Conservation (phyloP, 1,140 invertebrate species). For the Zaprionus vittiger region DNA sequence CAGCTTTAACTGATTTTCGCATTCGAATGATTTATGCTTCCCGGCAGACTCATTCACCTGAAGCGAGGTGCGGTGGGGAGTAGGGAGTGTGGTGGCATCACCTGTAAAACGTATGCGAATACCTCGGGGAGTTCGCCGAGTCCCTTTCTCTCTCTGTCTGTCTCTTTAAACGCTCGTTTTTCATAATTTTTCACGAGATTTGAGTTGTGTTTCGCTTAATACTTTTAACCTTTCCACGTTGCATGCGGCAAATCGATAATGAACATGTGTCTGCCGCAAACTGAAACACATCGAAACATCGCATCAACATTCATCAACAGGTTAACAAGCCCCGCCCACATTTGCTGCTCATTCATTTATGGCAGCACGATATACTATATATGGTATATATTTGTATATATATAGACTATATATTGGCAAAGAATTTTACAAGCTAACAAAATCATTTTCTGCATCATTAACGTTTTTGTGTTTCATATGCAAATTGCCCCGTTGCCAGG, state of each 20-base stretch:
- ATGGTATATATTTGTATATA: slow-evolving; percentile 10
- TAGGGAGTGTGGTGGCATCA: slow-evolving; percentile 18
- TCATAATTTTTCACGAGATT: slow-evolving; percentile 79
- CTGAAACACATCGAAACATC: slow-evolving; percentile 12
- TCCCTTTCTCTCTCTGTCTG: background rate
- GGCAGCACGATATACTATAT: slow-evolving; percentile 35
- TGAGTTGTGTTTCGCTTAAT: slow-evolving; percentile 48
- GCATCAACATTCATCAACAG: slow-evolving; percentile 73
- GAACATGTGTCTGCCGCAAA: background rate
- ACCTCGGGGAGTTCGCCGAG: slow-evolving; percentile 37
- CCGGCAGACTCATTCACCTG: slow-evolving; percentile 73
- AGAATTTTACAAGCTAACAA: slow-evolving; percentile 81
- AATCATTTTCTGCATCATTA: slow-evolving; percentile 82
- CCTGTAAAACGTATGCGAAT: slow-evolving; percentile 47
- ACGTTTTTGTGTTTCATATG: slow-evolving; percentile 83
- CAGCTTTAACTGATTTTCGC: slow-evolving; percentile 79
- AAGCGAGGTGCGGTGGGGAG: background rate
- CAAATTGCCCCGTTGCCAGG: slow-evolving; percentile 59
- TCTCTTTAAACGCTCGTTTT: slow-evolving; percentile 65
- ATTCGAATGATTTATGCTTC: slow-evolving; percentile 79
- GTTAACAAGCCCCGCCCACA: slow-evolving; percentile 69
- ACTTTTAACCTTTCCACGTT: slow-evolving; percentile 16
- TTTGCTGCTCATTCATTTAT: slow-evolving; percentile 72
- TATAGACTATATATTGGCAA: slow-evolving; percentile 27
- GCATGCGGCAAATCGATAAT: background rate